These are phyloP conservation scores for Nomada goodeniana DNA, from an alignment of 2,888 invertebrate genomes.

Conservation along the genomic window DNA sequence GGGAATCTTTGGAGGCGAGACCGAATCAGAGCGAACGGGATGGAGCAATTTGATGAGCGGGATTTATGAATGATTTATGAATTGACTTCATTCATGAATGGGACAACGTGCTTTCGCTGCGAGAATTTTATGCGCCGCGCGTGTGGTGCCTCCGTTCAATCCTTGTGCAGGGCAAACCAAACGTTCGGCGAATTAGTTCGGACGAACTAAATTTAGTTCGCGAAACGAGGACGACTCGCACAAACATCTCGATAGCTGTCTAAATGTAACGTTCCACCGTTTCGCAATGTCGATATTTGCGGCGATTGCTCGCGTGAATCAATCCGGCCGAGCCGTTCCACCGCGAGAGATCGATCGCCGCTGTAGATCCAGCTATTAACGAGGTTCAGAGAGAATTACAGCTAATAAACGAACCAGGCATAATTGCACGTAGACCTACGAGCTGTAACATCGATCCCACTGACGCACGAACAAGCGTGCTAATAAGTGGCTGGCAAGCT, in stretches of 20 bases:
- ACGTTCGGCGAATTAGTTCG: too few relatives aligned
- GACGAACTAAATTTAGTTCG: too few relatives aligned
- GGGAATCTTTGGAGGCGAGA: too few relatives aligned
- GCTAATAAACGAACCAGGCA: conserved; percentile 40
- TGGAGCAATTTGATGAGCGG: too few relatives aligned
- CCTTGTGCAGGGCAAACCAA: too few relatives aligned
- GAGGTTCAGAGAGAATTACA: conserved; percentile 38
- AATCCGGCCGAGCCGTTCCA: neutral
- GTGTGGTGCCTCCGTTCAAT: too few relatives aligned
- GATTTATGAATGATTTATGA: too few relatives aligned
- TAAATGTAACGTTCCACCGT: conserved; percentile 5
- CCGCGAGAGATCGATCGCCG: conserved; percentile 19
- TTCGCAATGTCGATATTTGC: conserved; percentile 12
- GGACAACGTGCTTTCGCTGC: too few relatives aligned
- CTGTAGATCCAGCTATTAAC: conserved; percentile 42
- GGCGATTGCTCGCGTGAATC: conserved; percentile 28
- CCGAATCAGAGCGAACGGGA: neutral
- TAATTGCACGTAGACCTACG: conserved; percentile 50
- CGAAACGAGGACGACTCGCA: too few relatives aligned
- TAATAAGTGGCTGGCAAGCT: conserved; percentile 54
- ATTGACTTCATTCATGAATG: too few relatives aligned
- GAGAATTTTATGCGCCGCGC: too few relatives aligned
- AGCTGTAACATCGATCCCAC: conserved; percentile 52
- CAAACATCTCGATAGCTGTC: conserved; percentile 5
- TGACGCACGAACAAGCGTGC: conserved; percentile 51